Percentiles rank a stretch among this genome's conserved stretches.
These are phyloP conservation scores for Bolborhynchus lineola DNA, from an alignment of 2,113 vertebrate genomes.

Conservation along the genomic window DNA sequence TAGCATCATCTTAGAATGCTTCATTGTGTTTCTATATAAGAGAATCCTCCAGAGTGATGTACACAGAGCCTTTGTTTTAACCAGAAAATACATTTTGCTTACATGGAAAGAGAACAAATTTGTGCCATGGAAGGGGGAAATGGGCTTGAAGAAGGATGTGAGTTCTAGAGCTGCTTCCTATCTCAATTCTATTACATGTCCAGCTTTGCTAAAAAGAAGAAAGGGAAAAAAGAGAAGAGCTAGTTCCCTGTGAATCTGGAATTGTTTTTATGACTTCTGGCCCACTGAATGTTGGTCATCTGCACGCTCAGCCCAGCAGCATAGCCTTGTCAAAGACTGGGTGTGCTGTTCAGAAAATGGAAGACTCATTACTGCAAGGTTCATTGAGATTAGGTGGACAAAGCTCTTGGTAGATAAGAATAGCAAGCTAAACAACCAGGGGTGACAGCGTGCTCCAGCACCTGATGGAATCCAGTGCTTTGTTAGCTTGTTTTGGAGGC, in stretches of 20 bases:
- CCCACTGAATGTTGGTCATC: neutral
- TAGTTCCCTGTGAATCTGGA: neutral
- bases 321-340: neutral
- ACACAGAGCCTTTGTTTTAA: neutral
- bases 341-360: conserved; percentile 11
- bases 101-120: neutral
- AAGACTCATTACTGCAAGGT: neutral
- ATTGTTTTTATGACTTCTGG: neutral
- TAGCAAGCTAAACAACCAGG: neutral
- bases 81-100: neutral
- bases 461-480: conserved; percentile 24
- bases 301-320: neutral
- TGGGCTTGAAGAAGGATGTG: neutral
- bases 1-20: neutral
- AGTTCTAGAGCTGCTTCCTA: neutral
- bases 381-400: conserved; percentile 29
- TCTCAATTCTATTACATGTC: neutral
- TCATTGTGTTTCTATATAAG: neutral
- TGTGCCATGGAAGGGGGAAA: neutral
- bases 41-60: neutral
- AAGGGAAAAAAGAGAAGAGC: too few species aligned
- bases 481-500: conserved; percentile 22
- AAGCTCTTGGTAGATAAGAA: conserved; percentile 20
- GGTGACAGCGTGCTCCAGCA: neutral
- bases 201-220: neutral